Conservation (phyloP, 1,140 invertebrate genomes). For the Apocrypta bakeri region DNA sequence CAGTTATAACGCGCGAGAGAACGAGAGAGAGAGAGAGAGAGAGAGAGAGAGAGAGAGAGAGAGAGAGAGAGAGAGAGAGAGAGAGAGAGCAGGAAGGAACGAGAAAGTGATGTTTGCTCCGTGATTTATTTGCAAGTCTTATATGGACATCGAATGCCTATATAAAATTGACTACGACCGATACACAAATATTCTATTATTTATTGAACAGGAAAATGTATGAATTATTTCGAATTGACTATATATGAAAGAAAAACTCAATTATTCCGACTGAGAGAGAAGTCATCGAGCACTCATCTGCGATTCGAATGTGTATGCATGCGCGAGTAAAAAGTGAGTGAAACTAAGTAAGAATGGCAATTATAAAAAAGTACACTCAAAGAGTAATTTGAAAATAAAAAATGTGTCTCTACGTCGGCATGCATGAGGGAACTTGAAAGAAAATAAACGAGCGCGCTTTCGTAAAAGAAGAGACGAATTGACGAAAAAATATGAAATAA, state of each 20-base stretch:
- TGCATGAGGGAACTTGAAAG: background rate
- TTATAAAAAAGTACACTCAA: conserved; percentile 16
- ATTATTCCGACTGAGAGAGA: conserved; percentile 27
- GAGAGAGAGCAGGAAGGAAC: conserved; percentile 43
- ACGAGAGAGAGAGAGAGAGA: conserved; percentile 51
- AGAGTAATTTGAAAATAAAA: conserved; percentile 24
- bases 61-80: conserved; percentile 50
- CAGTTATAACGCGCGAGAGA: conserved; percentile 59
- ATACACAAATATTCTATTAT: too few relatives aligned
- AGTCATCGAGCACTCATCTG: conserved; percentile 24
- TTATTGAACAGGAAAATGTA: background rate
- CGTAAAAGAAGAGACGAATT: conserved; percentile 27
- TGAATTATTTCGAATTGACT: too few relatives aligned
- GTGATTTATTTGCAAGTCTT: background rate
- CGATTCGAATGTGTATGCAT: background rate
- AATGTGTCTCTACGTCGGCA: conserved; percentile 21
- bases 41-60: conserved; percentile 48
- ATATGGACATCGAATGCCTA: too few relatives aligned
- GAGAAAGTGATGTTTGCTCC: conserved; percentile 17
- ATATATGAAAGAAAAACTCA: too few relatives aligned
- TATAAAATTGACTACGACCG: background rate
- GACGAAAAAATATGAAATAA: conserved; percentile 5
- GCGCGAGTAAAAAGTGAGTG: background rate
- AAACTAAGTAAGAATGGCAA: background rate
- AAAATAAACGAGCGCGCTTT: conserved; percentile 12